Evolutionary conservation across 2,797 vertebrate genomes (phyloP), one percentile per base, ranked within the genome.

Genomic region (Xenopus petersii): DNA sequence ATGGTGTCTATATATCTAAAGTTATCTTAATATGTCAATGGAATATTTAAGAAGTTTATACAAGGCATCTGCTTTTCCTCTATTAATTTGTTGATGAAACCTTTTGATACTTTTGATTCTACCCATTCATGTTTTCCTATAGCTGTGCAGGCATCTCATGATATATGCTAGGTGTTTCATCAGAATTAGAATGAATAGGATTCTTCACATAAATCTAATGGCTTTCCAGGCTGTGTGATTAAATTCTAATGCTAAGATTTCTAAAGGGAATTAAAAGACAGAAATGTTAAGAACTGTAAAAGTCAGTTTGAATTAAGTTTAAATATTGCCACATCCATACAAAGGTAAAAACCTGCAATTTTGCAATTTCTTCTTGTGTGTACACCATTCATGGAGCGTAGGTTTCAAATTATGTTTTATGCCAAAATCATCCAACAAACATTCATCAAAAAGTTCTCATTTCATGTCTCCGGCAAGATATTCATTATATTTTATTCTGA

Each of bases 211-310:
- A 60, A 66, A 74, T 67, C 55, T 67, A 74, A 74, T 74, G 64
- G 56, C 48, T 74, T 61, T 67, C 55, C 55, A 74, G 46, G 46
- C 47, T 17, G 64, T 67, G 56, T 67, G 64, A 67, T 67, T 67
- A 60, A 67, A 74, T 74, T 62, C 56, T 74, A 67, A 67, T 67
- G 58, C 46, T 30, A 42, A 67, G 64, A 61, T 74, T 74, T 74
- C 72, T 74, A 74, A 67, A 21, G 64, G 64, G 64, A 67, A 74
- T 74, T 74, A 67, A 67, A 49, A 67, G 67, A 64, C 71, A 56
- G 72, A 67, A 30, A 42, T 67, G 46, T 42, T 74, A 12, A 42
- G 30, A 51, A 62, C 67, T 61, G 46, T 67, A 67, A 74, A 30
- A 58, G 33, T 30, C 36, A 42, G 36, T 42, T 42, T 48, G 71